Evolutionary conservation across 2,113 vertebrate species (phyloP).

Genomic region (Platycercus adscitus): DNA sequence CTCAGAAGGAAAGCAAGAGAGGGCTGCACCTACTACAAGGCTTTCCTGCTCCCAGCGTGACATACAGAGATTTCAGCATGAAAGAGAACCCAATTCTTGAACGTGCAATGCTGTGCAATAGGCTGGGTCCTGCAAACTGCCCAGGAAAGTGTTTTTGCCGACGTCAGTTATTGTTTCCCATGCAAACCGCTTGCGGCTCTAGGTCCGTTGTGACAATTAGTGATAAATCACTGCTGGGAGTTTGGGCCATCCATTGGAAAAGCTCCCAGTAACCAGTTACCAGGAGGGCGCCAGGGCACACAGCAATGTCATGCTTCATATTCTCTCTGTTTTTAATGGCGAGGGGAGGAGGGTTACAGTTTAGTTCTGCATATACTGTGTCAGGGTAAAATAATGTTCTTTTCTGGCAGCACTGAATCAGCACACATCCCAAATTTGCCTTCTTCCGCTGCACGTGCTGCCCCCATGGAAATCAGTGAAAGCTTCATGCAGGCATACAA

Average conservation of each 20-base stretch:
- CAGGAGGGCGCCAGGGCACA: neutral
- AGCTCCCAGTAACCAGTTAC: neutral
- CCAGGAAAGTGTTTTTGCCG: neutral
- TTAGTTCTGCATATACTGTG: conserved; percentile 39
- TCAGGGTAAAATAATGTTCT: conserved; percentile 27
- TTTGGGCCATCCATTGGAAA: conserved; percentile 25
- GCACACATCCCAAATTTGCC: conserved; percentile 42
- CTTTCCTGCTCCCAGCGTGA: neutral
- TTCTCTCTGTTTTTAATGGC: neutral
- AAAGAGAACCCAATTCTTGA: neutral
- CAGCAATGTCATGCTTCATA: neutral
- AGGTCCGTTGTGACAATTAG: conserved; percentile 1
- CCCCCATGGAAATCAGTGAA: conserved; percentile 49
- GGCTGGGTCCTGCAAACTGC: neutral
- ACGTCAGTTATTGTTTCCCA: neutral
- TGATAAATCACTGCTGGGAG: conserved; percentile 61
- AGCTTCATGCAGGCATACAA: neutral
- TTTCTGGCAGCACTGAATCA: conserved; percentile 35
- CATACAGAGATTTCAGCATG: neutral
- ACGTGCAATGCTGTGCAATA: neutral
- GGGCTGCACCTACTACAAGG: neutral
- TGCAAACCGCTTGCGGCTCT: neutral
- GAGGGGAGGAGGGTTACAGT: neutral
- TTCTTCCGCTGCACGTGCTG: conserved; percentile 26
- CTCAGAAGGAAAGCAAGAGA: neutral